Evolutionary conservation across 2,797 vertebrate genomes (phyloP), one percentile per base, ranked within the genome.

Genomic region (Prunella strophiata): DNA sequence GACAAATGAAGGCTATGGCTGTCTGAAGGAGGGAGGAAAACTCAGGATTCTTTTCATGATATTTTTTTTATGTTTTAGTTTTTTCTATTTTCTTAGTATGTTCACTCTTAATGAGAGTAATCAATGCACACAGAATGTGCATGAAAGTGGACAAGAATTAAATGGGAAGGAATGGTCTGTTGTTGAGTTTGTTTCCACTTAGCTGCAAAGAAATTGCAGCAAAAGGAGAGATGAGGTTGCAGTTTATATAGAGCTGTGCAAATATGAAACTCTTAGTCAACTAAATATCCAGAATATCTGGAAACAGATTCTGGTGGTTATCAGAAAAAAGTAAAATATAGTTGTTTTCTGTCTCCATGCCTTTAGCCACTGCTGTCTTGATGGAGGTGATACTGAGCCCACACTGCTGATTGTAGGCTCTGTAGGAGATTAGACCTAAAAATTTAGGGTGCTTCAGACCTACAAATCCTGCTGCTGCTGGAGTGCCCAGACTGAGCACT

Each of bases 41-140:
- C 5, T 66, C 10, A 11, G 3, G 4, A 1, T 18, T 63, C n/a
- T 25, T 32, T 8, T 38, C 17, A 4, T 43, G 6, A 4, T 42
- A 10, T n/a, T 48, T 32, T 14, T 34, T 29, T 36, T 36, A 5
- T 20, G 23, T 61, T 43, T 16, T 7, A 10, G 34, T 20, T 27
- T 61, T 43, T 16, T 7, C 3, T 30, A 0, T 34, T 86, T 77
- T 68, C 4, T 13, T 72, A 6, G 0, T 8, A 47, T 32, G 2
- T 21, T 67, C 3, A 10, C 4, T 70, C 26, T 51, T 16, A 66
- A 4, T 22, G 0, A 65, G 23, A 72, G 12, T 32, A 74, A 71
- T 72, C 8, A 58, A 29, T 57, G 14, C 2, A 22, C 5, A 45
- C 9, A 55, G 17, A 54, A 58, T 9, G 4, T 50, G 14, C 4